A percentile compares a stretch with the other conserved stretches of the same genome.
Evolutionary conservation across 2,888 invertebrate genomes (phyloP).

Genomic region (Polyommatus iphigenia): DNA sequence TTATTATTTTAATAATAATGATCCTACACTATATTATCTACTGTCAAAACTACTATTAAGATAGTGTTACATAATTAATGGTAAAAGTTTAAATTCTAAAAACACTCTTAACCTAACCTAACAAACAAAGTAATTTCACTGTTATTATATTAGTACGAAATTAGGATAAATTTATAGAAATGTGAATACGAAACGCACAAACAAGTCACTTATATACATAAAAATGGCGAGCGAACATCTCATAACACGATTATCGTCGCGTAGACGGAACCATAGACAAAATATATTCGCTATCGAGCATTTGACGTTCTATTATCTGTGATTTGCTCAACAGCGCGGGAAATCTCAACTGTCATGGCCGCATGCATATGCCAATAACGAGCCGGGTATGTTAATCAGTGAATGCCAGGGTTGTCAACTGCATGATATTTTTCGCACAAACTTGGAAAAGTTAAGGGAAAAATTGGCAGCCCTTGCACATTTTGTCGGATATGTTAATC

Average conservation of each 20-base stretch:
- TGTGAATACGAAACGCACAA: not conserved
- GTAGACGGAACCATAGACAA: constrained; percentile 21
- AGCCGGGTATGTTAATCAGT: constrained; percentile 25
- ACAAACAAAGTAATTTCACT: not conserved
- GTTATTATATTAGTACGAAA: not conserved
- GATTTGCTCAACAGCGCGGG: constrained; percentile 30
- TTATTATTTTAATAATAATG: not conserved
- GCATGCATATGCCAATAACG: constrained; percentile 28
- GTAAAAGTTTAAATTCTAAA: not conserved
- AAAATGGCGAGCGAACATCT: not conserved
- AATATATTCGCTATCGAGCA: constrained; percentile 25
- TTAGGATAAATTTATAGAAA: not conserved
- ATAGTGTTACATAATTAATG: no score
- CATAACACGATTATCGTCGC: constrained; percentile 15
- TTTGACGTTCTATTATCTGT: constrained; percentile 29
- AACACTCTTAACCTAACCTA: not conserved
- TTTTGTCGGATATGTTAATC: not conserved
- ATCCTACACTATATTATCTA: not conserved
- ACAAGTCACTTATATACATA: not conserved
- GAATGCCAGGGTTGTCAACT: not conserved
- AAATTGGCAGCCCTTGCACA: not conserved
- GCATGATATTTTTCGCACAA: not conserved
- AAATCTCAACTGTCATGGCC: constrained; percentile 26
- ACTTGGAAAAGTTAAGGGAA: not conserved
- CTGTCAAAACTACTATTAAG: no score